phyloP scores from a whole-genome alignment of 1,140 invertebrate genomes.

The Ephestia elutella region DNA sequence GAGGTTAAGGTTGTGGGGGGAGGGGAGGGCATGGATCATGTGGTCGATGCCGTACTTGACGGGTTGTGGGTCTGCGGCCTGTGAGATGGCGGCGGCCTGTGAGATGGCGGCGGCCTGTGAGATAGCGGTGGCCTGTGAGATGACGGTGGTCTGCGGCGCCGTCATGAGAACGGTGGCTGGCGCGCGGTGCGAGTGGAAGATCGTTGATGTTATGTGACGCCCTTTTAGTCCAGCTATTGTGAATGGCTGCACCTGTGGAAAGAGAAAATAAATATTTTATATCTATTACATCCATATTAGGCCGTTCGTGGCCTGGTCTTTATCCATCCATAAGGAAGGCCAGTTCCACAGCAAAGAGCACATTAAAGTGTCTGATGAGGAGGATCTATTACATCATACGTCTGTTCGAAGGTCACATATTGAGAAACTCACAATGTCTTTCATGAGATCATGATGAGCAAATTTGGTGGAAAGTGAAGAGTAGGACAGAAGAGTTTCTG shows the following conservation, averaged over 20 bases:
- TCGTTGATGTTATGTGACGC: slow-evolving; percentile 62
- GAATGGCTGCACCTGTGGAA: slow-evolving; percentile 56
- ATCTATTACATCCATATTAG: too few species aligned
- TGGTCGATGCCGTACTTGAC: slow-evolving; percentile 52
- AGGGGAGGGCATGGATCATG: slow-evolving; percentile 41
- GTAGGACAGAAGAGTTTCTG: too few species aligned
- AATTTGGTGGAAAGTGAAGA: too few species aligned
- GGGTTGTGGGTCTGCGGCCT: slow-evolving; percentile 19
- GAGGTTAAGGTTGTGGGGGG: slow-evolving; percentile 31
- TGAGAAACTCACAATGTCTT: too few species aligned
- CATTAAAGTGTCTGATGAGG: too few species aligned
- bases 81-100: slow-evolving; percentile 38
- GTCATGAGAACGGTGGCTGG: slow-evolving; percentile 60
- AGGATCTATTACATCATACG: too few species aligned
- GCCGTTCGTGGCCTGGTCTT: too few species aligned
- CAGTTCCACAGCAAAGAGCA: too few species aligned
- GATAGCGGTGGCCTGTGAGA: slow-evolving; percentile 51
- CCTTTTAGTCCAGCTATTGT: slow-evolving; percentile 53
- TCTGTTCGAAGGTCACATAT: too few species aligned
- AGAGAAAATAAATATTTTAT: neutral
- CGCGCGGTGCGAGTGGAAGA: slow-evolving; percentile 55
- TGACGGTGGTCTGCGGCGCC: slow-evolving; percentile 56
- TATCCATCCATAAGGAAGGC: too few species aligned
- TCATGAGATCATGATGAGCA: too few species aligned
- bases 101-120: slow-evolving; percentile 47